These are phyloP conservation scores for Oreochromis spilurus DNA, from an alignment of 2,113 vertebrate genomes.

Conservation along the genomic window DNA sequence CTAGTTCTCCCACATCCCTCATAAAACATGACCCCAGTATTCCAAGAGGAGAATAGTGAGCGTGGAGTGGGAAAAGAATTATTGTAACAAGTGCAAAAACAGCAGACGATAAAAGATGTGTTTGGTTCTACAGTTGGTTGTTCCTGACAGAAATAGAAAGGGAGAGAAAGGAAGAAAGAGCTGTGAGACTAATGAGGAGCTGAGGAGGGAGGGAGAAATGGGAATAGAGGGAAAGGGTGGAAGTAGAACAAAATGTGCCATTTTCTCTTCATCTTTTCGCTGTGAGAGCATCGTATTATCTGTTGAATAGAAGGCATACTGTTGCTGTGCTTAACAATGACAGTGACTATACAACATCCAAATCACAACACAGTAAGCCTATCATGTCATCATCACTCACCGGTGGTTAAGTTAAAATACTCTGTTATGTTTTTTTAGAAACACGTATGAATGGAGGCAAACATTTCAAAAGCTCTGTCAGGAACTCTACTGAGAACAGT, in stretches of 20 bases:
- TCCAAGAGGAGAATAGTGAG: constrained; percentile 52
- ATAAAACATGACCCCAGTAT: constrained; percentile 63
- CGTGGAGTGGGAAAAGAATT: constrained; percentile 57
- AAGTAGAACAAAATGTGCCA: constrained; percentile 62
- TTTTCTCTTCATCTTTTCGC: constrained; percentile 51
- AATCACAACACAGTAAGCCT: constrained; percentile 39
- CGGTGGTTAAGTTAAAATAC: constrained; percentile 20
- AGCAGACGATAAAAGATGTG: constrained; percentile 55
- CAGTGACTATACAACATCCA: constrained; percentile 26
- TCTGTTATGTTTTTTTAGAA: neutral
- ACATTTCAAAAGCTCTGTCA: neutral
- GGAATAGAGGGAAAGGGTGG: constrained; percentile 32
- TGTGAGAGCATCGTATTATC: constrained; percentile 44
- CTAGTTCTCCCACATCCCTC: constrained; percentile 49
- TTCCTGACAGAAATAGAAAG: constrained; percentile 62
- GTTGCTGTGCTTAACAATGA: constrained; percentile 42
- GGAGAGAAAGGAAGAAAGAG: constrained; percentile 44
- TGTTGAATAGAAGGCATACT: constrained; percentile 31
- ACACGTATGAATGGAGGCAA: constrained; percentile 21
- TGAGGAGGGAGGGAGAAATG: constrained; percentile 24
- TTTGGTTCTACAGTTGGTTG: constrained; percentile 26
- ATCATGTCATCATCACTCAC: constrained; percentile 39
- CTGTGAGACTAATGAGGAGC: constrained; percentile 60
- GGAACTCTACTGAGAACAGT: neutral
- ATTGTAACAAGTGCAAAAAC: constrained; percentile 62